Evolutionary conservation across 53 echinoderm and acorn worm genomes (phyloP), one percentile per base, ranked within the genome.

Genomic region (Echinometra lucunter): DNA sequence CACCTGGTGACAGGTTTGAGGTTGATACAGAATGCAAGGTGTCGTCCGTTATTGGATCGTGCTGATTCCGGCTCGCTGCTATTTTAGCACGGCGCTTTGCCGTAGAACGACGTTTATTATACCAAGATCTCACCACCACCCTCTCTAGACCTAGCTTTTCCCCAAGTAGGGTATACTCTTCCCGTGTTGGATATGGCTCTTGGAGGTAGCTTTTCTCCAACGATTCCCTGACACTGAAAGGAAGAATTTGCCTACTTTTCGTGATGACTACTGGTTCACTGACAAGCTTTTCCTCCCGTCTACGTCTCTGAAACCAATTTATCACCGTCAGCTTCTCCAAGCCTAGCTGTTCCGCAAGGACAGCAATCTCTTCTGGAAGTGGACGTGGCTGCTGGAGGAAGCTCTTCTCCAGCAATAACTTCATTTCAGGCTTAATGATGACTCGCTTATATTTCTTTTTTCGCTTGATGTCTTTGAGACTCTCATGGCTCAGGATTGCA

Each of bases 241-340:
- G n/a, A n/a, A n/a, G n/a, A n/a, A n/a, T n/a, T n/a, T n/a, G n/a
- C n/a, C n/a, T n/a, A n/a, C n/a, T n/a, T n/a, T n/a, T n/a, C n/a
- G n/a, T n/a, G n/a, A n/a, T n/a, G n/a, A n/a, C 89, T 6, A 96
- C 95, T 15, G 99, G 99, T 28, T 98, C 98, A 87, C 98, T 99
- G 74, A 99, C 98, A 34, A 98, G 95, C 87, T 99, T 99, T 92
- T 99, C 99, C 88, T 99, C 98, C 95, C 98, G 99, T 17, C 99
- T 95, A 3, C 99, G 96, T 87, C 98, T 99, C 78, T 98, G 98
- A 94, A 99, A 99, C 99, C 99, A 99, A 25, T 98, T 98, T 70
- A 98, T 75, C 3, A 99, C 97, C 23, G 98, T 98, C 92, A 98
- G 98, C 93, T 99, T 99, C 95, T 99, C 99, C 99, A 99, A 98